These are phyloP conservation scores for Gallinago jamesoni DNA, from an alignment of 2,113 vertebrate species.

Conservation along the genomic window DNA sequence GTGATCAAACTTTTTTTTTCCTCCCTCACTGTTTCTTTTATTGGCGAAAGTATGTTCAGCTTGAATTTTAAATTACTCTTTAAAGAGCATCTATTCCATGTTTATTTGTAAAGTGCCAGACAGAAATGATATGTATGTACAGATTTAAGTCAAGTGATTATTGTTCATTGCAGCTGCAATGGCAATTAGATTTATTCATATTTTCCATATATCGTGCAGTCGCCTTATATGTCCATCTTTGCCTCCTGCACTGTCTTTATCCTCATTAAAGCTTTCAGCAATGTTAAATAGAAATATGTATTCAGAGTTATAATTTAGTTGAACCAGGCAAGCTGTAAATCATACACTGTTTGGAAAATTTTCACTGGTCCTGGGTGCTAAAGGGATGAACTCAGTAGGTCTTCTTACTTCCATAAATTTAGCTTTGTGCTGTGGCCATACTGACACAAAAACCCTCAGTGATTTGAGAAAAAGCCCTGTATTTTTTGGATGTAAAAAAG, in stretches of 20 bases:
- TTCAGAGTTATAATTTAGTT: not conserved
- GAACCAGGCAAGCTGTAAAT: not conserved
- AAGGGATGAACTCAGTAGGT: not conserved
- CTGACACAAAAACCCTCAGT: not conserved
- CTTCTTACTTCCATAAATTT: not conserved
- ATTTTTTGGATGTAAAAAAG: not conserved
- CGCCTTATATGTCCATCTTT: conserved; percentile 59
- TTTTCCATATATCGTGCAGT: conserved; percentile 54
- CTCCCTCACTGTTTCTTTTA: not conserved
- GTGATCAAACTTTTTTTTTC: not conserved
- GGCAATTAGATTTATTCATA: conserved; percentile 45
- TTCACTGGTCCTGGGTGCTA: not conserved
- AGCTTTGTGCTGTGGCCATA: not conserved
- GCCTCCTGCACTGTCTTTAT: not conserved
- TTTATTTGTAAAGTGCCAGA: conserved; percentile 23
- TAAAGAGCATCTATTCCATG: not conserved
- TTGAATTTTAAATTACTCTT: not conserved
- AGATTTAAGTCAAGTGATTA: conserved; percentile 30
- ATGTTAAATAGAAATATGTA: not conserved
- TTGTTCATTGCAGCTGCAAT: conserved; percentile 4
- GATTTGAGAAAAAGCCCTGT: not conserved
- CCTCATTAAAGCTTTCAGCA: not conserved
- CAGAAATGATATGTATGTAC: not conserved
- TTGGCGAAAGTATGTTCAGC: not conserved
- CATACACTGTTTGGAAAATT: not conserved